phyloP scores from a whole-genome alignment of 2,888 invertebrate genomes.

The Sepiola atlantica region DNA sequence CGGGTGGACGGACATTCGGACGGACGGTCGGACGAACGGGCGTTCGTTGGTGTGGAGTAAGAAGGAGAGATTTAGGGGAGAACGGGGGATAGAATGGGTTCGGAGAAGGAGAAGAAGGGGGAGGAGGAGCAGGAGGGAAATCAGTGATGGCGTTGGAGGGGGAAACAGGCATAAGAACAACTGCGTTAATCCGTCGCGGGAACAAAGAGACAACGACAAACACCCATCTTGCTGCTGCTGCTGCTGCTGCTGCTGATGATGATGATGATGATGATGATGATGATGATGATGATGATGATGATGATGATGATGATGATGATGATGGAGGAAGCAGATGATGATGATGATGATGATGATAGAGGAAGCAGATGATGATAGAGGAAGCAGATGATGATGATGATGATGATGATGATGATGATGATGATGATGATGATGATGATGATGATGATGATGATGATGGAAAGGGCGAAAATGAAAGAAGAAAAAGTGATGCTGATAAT shows the following conservation, averaged over 20 bases:
- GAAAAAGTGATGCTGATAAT: not conserved
- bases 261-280: too few relatives aligned
- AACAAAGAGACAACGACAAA: too few relatives aligned
- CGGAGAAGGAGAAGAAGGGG: not conserved
- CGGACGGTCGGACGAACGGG: too few relatives aligned
- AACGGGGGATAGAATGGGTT: not conserved
- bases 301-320: not conserved
- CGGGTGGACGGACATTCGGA: too few relatives aligned
- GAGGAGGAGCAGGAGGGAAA: too few relatives aligned
- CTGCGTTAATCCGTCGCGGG: too few relatives aligned
- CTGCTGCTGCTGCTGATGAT: too few relatives aligned
- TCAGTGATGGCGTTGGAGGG: too few relatives aligned
- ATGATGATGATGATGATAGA: not conserved
- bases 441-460: constrained; percentile 43
- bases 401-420: constrained; percentile 47
- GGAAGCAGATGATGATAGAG: not conserved
- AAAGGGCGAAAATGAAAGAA: not conserved
- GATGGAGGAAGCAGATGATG: not conserved
- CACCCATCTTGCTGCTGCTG: too few relatives aligned
- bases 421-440: constrained; percentile 47
- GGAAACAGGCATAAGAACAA: too few relatives aligned
- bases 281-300: not conserved
- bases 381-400: not conserved
- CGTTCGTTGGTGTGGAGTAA: too few relatives aligned
- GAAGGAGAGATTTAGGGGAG: not conserved